These are phyloP conservation scores for Phocides pigmalion DNA, from an alignment of 1,140 invertebrate species.

Conservation along the genomic window DNA sequence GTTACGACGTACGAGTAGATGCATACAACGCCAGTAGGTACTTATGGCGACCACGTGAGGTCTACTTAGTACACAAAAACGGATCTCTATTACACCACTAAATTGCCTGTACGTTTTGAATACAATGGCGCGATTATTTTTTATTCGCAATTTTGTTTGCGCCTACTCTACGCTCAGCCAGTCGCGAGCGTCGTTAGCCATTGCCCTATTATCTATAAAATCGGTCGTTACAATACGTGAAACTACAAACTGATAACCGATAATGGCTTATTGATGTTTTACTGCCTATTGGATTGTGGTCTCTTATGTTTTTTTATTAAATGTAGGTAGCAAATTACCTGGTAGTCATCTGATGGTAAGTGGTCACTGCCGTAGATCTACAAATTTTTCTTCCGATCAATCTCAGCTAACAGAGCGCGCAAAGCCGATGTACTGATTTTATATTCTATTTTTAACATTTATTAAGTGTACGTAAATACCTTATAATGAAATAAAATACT, in stretches of 20 bases:
- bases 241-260: constrained; percentile 16
- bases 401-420: no score
- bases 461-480: no score
- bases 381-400: no score
- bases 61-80: constrained; percentile 73
- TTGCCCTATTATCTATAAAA: constrained; percentile 20
- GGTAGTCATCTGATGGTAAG: no score
- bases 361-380: no score
- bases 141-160: constrained; percentile 64
- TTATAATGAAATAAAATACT: no score
- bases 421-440: no score
- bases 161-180: constrained; percentile 38
- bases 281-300: constrained; percentile 2
- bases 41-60: constrained; percentile 69
- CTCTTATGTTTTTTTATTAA: not conserved
- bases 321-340: no score
- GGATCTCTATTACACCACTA: constrained; percentile 55
- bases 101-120: constrained; percentile 71
- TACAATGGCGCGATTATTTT: constrained; percentile 73
- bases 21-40: constrained; percentile 22
- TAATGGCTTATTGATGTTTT: constrained; percentile 7
- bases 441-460: no score
- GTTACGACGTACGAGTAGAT: no score
- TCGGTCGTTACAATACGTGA: constrained; percentile 21
- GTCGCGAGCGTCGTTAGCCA: constrained; percentile 28